phyloP scores from a whole-genome alignment of 2,113 vertebrate species.

The Osmerus mordax region DNA sequence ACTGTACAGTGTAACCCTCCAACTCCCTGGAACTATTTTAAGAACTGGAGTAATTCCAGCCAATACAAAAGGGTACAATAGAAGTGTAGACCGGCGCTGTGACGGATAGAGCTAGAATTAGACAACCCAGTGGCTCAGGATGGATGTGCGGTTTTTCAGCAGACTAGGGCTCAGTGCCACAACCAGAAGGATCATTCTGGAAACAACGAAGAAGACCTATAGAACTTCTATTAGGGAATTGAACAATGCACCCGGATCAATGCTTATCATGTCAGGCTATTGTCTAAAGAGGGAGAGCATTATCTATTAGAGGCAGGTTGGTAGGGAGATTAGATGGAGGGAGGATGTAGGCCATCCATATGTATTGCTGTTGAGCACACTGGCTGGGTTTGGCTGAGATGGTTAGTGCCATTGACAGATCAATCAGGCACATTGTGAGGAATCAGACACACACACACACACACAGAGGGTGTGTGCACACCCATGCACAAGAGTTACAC shows the following conservation, averaged over 20 bases:
- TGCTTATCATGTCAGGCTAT: constrained; percentile 46
- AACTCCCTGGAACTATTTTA: constrained; percentile 56
- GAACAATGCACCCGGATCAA: constrained; percentile 50
- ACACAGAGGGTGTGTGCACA: not conserved
- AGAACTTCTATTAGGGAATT: constrained; percentile 46
- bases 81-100: constrained; percentile 31
- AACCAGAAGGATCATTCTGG: no score
- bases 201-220: constrained; percentile 24
- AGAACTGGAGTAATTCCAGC: constrained; percentile 52
- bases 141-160: constrained; percentile 46
- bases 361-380: not conserved
- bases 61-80: constrained; percentile 36
- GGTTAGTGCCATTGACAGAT: not conserved
- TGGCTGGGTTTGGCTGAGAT: not conserved
- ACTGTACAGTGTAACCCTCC: constrained; percentile 33
- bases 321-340: not conserved
- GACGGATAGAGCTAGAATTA: constrained; percentile 27
- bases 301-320: constrained; percentile 34
- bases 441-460: not conserved
- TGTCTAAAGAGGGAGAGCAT: constrained; percentile 26
- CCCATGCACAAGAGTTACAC: not conserved
- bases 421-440: no score
- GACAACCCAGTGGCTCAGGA: constrained; percentile 28
- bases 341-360: not conserved
- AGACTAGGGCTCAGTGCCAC: constrained; percentile 41